Conservation (phyloP, 2,888 invertebrate genomes). For the Philaethria dido region DNA sequence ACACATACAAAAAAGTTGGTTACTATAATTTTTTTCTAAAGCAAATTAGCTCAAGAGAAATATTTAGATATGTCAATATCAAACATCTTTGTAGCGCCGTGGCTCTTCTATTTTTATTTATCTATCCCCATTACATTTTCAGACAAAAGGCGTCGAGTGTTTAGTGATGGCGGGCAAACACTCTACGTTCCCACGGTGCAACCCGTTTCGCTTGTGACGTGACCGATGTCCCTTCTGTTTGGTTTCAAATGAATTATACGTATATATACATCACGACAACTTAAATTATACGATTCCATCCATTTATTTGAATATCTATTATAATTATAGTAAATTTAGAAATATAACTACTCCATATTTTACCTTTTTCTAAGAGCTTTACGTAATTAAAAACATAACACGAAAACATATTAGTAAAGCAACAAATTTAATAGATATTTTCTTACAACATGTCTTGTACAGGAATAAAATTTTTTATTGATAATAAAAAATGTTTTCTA, state of each 20-base stretch:
- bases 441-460: background rate
- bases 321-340: background rate
- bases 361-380: background rate
- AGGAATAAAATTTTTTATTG: constrained; percentile 5
- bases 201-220: constrained; percentile 51
- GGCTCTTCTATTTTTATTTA: constrained; percentile 70
- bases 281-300: background rate
- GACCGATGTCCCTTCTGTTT: constrained; percentile 47
- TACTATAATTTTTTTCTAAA: constrained; percentile 11
- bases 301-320: background rate
- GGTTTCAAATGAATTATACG: constrained; percentile 29
- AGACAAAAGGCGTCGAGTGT: constrained; percentile 81
- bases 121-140: constrained; percentile 80
- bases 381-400: background rate
- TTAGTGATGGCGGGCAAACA: constrained; percentile 74
- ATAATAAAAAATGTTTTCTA: constrained; percentile 12
- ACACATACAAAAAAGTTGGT: background rate
- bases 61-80: constrained; percentile 37
- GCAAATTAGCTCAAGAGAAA: constrained; percentile 27
- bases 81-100: constrained; percentile 61
- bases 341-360: background rate
- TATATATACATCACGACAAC: background rate
- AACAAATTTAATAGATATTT: constrained; percentile 5
- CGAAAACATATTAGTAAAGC: background rate
- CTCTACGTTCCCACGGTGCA: constrained; percentile 67